A percentile compares a stretch with the other conserved stretches of the same genome.
Conservation (phyloP, 2,797 vertebrate species). For the Microctenopoma lineatum region DNA sequence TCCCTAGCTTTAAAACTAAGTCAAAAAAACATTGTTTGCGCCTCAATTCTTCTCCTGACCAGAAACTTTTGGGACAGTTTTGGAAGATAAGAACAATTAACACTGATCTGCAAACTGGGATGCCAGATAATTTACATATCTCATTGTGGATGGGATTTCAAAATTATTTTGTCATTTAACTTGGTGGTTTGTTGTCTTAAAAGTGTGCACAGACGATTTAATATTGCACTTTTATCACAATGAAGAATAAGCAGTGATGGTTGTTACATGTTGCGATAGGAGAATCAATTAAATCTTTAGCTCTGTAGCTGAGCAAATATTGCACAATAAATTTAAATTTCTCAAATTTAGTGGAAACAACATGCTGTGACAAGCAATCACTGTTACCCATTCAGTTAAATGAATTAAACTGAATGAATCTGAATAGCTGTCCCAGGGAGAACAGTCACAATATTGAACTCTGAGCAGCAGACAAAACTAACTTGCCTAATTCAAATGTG, state of each 20-base stretch:
- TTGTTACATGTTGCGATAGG: constrained; percentile 7
- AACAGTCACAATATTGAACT: constrained; percentile 44
- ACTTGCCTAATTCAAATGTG: constrained; percentile 23
- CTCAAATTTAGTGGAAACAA: constrained; percentile 29
- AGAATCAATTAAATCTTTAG: constrained; percentile 37
- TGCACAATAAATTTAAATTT: constrained; percentile 23
- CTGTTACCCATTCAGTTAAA: constrained; percentile 40
- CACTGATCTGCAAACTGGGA: too few species aligned
- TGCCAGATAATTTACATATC: too few species aligned
- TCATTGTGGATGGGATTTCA: too few species aligned
- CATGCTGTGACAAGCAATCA: constrained; percentile 27
- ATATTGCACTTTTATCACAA: not conserved
- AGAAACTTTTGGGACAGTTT: too few species aligned
- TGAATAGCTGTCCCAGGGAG: constrained; percentile 40
- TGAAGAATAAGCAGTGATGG: constrained; percentile 14
- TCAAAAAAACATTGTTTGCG: too few species aligned
- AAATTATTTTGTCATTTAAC: too few species aligned
- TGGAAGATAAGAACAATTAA: too few species aligned
- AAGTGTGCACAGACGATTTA: not conserved
- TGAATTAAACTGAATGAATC: constrained; percentile 45
- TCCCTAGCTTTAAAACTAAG: too few species aligned
- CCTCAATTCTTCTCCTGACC: too few species aligned
- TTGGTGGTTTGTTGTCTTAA: not conserved
- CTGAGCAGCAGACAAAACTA: constrained; percentile 17
- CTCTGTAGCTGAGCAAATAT: constrained; percentile 26